phyloP scores from a whole-genome alignment of 2,113 vertebrate species.

The Nannobrachium achirus region DNA sequence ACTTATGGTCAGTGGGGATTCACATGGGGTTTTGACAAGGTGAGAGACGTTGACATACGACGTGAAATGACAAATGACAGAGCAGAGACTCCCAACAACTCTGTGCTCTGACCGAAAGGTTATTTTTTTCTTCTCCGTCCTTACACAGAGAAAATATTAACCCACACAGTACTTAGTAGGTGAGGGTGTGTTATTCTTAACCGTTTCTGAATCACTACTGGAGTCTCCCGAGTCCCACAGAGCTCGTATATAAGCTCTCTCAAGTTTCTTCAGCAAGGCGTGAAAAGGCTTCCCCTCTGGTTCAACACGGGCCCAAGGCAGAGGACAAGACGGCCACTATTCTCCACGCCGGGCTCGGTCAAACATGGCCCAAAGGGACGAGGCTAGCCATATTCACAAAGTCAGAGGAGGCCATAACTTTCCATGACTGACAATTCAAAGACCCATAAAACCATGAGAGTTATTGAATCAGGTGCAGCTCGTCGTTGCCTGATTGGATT shows the following conservation, averaged over 20 bases:
- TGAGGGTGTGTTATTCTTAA: slow-evolving; percentile 80
- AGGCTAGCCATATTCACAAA: slow-evolving; percentile 41
- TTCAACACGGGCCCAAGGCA: slow-evolving; percentile 68
- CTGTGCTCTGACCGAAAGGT: slow-evolving; percentile 56
- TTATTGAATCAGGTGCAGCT: slow-evolving; percentile 40
- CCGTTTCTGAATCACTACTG: slow-evolving; percentile 73
- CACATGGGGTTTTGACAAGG: slow-evolving; percentile 33
- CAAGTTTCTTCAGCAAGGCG: slow-evolving; percentile 71
- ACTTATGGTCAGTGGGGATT: slow-evolving; percentile 69
- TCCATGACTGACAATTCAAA: slow-evolving; percentile 22
- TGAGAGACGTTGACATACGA: slow-evolving; percentile 59
- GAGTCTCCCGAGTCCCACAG: slow-evolving; percentile 72
- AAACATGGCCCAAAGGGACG: slow-evolving; percentile 45
- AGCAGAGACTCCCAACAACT: slow-evolving; percentile 71
- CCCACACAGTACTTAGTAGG: slow-evolving; percentile 77
- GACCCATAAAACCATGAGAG: slow-evolving; percentile 17
- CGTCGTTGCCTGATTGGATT: slow-evolving; percentile 9
- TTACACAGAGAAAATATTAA: slow-evolving; percentile 74
- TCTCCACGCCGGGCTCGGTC: slow-evolving; percentile 43
- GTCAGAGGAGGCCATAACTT: slow-evolving; percentile 12
- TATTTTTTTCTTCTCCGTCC: slow-evolving; percentile 36
- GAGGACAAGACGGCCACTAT: slow-evolving; percentile 77
- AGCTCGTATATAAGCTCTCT: slow-evolving; percentile 79
- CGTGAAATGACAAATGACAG: slow-evolving; percentile 70
- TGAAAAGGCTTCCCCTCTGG: slow-evolving; percentile 76